Percentiles rank a stretch among this genome's conserved stretches.
Conservation (phyloP, 2,888 invertebrate species). For the Phengaris arion region DNA sequence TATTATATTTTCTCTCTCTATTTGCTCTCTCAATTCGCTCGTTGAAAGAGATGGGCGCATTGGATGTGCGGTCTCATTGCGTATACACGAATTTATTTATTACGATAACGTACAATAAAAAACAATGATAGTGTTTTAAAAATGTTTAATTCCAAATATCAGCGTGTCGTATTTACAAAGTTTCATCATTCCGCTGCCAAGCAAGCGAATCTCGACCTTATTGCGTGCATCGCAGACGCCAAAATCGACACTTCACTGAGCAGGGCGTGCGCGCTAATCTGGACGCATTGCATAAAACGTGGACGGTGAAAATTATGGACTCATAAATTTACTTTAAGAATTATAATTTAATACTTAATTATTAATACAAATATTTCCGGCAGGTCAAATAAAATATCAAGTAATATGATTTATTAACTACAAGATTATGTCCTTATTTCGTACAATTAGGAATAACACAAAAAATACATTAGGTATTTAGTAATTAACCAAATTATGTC, state of each 20-base stretch:
- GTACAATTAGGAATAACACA: background rate
- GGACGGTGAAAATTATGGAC: background rate
- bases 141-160: slow-evolving; percentile 65
- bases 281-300: background rate
- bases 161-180: slow-evolving; percentile 71
- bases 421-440: too few species aligned
- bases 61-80: too few species aligned
- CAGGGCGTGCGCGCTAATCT: background rate
- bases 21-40: too few species aligned
- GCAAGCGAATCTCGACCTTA: slow-evolving; percentile 23
- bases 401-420: too few species aligned
- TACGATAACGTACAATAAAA: slow-evolving; percentile 35
- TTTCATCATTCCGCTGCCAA: slow-evolving; percentile 30
- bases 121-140: slow-evolving; percentile 50
- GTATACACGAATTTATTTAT: background rate
- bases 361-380: background rate
- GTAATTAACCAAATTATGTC: background rate
- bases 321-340: background rate
- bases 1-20: too few species aligned
- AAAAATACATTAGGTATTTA: background rate
- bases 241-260: background rate
- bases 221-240: background rate
- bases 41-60: too few species aligned
- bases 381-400: too few species aligned
- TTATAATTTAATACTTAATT: too few species aligned